These are phyloP conservation scores for Eupithecia pulchellata DNA, from an alignment of 2,888 invertebrate genomes.

Conservation along the genomic window DNA sequence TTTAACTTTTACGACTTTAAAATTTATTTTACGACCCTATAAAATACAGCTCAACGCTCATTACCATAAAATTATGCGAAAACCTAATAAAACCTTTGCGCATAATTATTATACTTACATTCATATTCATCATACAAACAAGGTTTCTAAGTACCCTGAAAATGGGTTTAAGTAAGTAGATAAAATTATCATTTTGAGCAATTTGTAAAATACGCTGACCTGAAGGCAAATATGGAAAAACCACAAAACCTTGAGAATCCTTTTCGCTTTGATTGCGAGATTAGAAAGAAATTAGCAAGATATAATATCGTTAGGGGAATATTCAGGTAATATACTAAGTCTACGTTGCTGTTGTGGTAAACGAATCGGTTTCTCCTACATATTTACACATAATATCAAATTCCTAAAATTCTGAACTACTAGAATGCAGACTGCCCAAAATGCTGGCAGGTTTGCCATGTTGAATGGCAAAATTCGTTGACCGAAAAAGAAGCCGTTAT, in stretches of 20 bases:
- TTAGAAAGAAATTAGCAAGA: not conserved
- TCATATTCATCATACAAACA: slow-evolving; percentile 38
- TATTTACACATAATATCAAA: no score
- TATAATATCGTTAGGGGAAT: no score
- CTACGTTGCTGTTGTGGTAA: no score
- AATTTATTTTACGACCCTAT: slow-evolving; percentile 22
- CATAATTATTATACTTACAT: slow-evolving; percentile 37
- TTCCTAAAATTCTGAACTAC: no score
- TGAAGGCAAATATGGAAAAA: not conserved
- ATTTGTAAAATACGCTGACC: not conserved
- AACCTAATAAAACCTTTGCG: slow-evolving; percentile 32
- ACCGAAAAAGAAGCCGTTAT: no score
- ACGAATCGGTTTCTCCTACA: no score
- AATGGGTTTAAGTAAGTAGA: slow-evolving; percentile 17
- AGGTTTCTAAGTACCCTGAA: slow-evolving; percentile 29
- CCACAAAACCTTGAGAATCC: not conserved
- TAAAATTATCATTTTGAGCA: slow-evolving; percentile 5
- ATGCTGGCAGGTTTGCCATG: no score
- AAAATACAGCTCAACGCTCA: slow-evolving; percentile 29
- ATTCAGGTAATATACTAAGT: no score
- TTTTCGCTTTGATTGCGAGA: not conserved
- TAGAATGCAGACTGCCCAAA: no score
- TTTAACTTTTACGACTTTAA: slow-evolving; percentile 1
- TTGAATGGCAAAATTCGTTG: no score
- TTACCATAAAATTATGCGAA: slow-evolving; percentile 29